phyloP scores from a whole-genome alignment of 2,113 vertebrate species.

The Panthera leo region DNA sequence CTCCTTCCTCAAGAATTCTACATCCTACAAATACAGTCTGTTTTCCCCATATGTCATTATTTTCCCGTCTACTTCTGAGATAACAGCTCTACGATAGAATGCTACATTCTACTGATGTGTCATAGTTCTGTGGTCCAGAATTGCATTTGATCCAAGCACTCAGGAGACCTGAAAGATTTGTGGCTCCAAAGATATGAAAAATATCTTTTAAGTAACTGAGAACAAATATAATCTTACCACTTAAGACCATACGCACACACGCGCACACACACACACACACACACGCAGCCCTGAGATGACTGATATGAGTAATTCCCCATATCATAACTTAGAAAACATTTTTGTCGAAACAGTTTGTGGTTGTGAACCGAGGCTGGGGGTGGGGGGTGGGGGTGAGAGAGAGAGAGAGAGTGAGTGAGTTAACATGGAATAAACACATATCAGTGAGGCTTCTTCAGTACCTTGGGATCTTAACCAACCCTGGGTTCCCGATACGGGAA shows the following conservation, averaged over 20 bases:
- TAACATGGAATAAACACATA: not conserved
- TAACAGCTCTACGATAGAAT: not conserved
- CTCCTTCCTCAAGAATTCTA: not conserved
- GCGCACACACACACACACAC: not conserved
- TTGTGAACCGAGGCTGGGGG: not conserved
- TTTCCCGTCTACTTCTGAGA: not conserved
- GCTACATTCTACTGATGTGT: not conserved
- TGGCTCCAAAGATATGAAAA: conserved; percentile 44
- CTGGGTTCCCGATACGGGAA: conserved; percentile 52
- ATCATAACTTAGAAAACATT: conserved; percentile 23
- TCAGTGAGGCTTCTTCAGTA: not conserved
- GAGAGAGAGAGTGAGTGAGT: not conserved
- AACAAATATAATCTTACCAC: conserved; percentile 19
- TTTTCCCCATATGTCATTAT: not conserved
- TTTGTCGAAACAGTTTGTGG: conserved; percentile 35
- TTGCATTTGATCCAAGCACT: not conserved
- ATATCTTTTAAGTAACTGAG: conserved; percentile 5
- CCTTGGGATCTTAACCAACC: not conserved
- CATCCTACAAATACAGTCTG: not conserved
- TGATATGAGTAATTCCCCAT: not conserved
- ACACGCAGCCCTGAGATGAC: not conserved
- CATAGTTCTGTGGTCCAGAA: not conserved
- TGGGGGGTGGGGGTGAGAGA: not conserved
- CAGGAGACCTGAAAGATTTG: not conserved
- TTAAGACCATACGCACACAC: not conserved